Base-by-base conservation (phyloP, 2,113 vertebrate genomes). In the Cromileptes altivelis region DNA sequence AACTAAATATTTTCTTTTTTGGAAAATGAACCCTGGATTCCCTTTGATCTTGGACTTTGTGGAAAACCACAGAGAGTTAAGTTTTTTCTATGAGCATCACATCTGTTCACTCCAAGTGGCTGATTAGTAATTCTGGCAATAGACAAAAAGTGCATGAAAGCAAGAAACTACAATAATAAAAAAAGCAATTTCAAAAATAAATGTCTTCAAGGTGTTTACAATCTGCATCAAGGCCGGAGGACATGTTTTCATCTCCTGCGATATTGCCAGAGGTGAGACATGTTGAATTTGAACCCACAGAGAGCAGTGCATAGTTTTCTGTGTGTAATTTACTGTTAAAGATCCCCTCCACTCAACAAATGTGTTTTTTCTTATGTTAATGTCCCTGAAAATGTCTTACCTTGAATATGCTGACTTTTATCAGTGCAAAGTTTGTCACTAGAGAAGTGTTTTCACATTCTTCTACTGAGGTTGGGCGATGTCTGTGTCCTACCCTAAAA, bases 201-300 rank as follows among this genome's bases (percentile, higher is more conserved):
- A 71, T 70, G 25, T 70, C 42, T 50, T 79, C 30, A 58, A 61
- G 70, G 42, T 79, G 52, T 60, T 47, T 75, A 4, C 27, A 57
- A 71, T 80, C n/a, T 70, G 58, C 14, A 3, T 64, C 55, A 42
- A 62, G 52, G 40, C 3, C 27, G 42, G 64, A 75, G 58, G 30
- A 64, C 53, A 70, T 75, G 77, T 70, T 70, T 27, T 21, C 42
- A 65, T 4, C 21, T 7, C 33, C 57, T 82, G 57, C 5, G 4
- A 73, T 55, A 30, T 18, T 1, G 6, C 42, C 63, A 53, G 70
- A 52, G 17, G 47, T 70, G 49, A 63, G 58, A 25, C 14, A 23
- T 33, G 4, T 61, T 57, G 37, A 23, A 63, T 47, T 37, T 37
- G 19, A 69, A 61, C 17, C 62, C 55, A 37, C 18, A 10, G 3